phyloP scores from a whole-genome alignment of 2,797 vertebrate genomes.

The Parotocinclus haroldoi region DNA sequence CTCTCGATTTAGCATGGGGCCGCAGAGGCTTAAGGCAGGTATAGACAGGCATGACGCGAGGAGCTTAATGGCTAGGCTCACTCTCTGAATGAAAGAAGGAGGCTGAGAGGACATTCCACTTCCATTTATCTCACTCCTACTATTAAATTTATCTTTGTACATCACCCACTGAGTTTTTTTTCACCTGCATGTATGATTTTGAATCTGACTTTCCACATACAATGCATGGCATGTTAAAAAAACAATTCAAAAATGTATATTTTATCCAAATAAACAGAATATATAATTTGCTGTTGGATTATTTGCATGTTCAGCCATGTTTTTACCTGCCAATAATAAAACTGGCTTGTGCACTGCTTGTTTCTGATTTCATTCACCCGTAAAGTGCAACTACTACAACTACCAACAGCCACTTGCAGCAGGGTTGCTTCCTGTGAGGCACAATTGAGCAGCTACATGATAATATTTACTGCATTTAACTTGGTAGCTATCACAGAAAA shows the following conservation, averaged over 20 bases:
- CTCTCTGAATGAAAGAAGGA: conserved; percentile 26
- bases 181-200: conserved; percentile 20
- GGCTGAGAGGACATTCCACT: conserved; percentile 47
- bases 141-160: conserved; percentile 42
- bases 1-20: conserved; percentile 15
- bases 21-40: conserved; percentile 33
- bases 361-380: conserved; percentile 3
- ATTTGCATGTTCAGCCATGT: background rate
- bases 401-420: too few relatives aligned
- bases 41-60: conserved; percentile 33
- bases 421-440: background rate
- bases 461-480: conserved; percentile 36
- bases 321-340: conserved; percentile 2
- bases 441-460: conserved; percentile 7
- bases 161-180: conserved; percentile 25
- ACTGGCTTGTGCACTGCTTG: background rate
- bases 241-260: background rate
- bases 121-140: conserved; percentile 46
- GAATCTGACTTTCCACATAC: conserved; percentile 6
- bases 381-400: background rate
- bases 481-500: conserved; percentile 32
- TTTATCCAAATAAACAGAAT: background rate
- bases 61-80: conserved; percentile 20
- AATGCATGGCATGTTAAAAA: background rate
- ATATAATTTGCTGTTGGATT: background rate